Evolutionary conservation across 23 tunicate genomes (phyloP).

Genomic region (Styela clava): DNA sequence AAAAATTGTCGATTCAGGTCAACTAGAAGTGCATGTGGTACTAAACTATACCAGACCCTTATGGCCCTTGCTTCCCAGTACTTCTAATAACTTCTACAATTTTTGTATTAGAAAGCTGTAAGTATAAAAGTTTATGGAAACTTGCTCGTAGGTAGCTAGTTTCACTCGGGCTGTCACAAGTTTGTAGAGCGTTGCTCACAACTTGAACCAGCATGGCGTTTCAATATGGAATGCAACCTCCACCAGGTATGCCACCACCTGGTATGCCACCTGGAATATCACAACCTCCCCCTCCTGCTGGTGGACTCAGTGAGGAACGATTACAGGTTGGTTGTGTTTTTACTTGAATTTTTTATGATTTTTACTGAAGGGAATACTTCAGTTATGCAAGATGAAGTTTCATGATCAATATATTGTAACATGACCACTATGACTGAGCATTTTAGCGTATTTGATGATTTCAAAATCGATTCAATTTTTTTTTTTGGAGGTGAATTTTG

Average conservation of each 20-base stretch:
- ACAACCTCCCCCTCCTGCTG: conserved; percentile 48
- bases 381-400: neutral
- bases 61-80: neutral
- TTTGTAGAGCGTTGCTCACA: neutral
- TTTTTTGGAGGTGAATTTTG: too few species aligned
- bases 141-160: neutral
- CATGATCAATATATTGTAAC: neutral
- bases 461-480: too few species aligned
- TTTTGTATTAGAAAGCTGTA: too few species aligned
- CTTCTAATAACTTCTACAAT: neutral
- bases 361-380: too few species aligned
- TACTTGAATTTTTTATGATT: too few species aligned
- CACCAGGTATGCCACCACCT: conserved; percentile 15
- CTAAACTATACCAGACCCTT: too few species aligned
- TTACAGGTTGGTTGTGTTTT: conserved; percentile 49
- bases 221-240: conserved; percentile 14
- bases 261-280: neutral
- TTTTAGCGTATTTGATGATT: too few species aligned
- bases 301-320: conserved; percentile 71
- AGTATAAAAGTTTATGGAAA: too few species aligned
- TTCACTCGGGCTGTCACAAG: neutral
- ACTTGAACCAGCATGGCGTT: neutral
- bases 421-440: neutral
- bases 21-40: too few species aligned
- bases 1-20: too few species aligned